A percentile compares a stretch with the other conserved stretches of the same genome.
Evolutionary conservation across 2,113 vertebrate species (phyloP).

Genomic region (Zapus hudsonius): DNA sequence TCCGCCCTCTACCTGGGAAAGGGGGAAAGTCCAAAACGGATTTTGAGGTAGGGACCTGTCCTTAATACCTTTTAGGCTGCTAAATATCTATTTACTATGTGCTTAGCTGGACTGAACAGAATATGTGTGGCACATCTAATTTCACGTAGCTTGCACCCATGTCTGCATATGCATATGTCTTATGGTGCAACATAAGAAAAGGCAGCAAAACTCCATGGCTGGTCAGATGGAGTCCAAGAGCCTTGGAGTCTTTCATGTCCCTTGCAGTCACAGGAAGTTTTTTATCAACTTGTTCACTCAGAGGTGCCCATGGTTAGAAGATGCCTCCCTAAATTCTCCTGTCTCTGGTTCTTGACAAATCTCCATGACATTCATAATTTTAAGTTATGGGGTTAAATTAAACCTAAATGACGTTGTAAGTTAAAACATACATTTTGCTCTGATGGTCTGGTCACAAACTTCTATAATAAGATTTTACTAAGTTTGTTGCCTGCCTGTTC

Average conservation of each 20-base stretch:
- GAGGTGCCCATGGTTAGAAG: background rate
- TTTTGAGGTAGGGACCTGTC: no score
- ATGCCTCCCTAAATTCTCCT: fast-evolving
- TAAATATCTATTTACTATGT: background rate
- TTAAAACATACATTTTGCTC: background rate
- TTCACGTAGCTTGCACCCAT: background rate
- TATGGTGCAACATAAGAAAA: no score
- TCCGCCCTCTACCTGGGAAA: no score
- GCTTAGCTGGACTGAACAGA: background rate
- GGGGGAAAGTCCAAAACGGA: no score
- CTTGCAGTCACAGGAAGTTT: background rate
- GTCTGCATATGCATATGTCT: background rate
- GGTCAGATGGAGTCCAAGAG: background rate
- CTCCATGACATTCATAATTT: background rate
- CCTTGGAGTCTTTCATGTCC: background rate
- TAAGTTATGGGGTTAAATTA: background rate
- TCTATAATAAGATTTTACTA: background rate
- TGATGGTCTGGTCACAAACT: background rate
- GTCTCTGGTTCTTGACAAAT: background rate
- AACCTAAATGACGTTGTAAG: background rate
- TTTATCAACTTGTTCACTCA: background rate
- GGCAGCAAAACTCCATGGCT: no score
- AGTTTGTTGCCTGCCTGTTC: background rate
- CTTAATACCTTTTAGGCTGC: no score
- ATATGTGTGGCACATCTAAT: no score